Evolutionary conservation across 2,113 vertebrate genomes (phyloP).

Genomic region (Tachysurus vachellii): DNA sequence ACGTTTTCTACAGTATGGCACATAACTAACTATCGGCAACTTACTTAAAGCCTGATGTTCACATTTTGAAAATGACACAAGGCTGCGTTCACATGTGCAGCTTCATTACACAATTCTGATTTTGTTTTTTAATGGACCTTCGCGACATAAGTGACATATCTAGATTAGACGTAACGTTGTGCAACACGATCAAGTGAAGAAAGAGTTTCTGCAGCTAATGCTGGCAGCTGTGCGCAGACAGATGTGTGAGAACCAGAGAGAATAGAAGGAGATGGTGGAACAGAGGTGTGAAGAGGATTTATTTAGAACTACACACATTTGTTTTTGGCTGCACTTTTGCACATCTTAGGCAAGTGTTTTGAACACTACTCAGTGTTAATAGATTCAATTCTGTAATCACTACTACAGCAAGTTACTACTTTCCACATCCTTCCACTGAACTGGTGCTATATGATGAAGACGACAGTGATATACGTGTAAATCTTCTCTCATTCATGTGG

Average conservation of each 20-base stretch:
- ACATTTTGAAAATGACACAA: background rate
- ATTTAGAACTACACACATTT: background rate
- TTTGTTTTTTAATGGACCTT: no score
- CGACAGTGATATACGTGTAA: background rate
- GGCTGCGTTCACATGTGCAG: background rate
- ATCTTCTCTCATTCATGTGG: background rate
- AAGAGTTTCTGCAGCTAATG: background rate
- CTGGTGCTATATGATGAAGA: background rate
- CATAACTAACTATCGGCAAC: background rate
- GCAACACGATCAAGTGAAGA: background rate
- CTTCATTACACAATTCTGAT: background rate
- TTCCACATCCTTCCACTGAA: background rate
- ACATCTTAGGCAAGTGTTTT: background rate
- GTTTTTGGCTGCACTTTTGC: background rate
- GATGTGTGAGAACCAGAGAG: background rate
- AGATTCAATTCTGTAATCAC: background rate
- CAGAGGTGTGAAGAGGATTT: background rate
- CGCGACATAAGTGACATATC: no score
- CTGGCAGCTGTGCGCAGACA: background rate
- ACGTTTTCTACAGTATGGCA: background rate
- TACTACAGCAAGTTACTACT: background rate
- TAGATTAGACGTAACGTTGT: no score
- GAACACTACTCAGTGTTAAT: background rate
- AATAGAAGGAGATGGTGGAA: background rate
- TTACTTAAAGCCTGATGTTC: background rate